phyloP scores from a whole-genome alignment of 2,888 invertebrate genomes.

The Autographa pulchrina region DNA sequence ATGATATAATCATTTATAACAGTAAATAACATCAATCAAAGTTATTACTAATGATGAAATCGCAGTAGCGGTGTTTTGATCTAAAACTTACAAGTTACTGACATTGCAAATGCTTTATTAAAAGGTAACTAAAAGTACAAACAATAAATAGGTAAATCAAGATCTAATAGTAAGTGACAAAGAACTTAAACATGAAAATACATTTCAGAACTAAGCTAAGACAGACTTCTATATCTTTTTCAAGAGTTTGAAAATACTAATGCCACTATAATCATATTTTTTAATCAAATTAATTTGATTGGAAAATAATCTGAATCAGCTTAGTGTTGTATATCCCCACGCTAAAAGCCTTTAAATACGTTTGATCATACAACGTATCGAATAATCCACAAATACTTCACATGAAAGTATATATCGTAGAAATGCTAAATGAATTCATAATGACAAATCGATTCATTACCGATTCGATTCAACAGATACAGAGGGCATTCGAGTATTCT shows the following conservation, averaged over 20 bases:
- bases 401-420: constrained; percentile 47
- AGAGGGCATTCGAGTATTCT: constrained; percentile 27
- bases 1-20: constrained; percentile 62
- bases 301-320: too few relatives aligned
- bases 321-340: neutral
- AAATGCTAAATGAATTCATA: constrained; percentile 51
- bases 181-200: neutral
- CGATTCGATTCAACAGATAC: constrained; percentile 55
- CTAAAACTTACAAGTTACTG: constrained; percentile 27
- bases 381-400: constrained; percentile 32
- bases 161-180: too few relatives aligned
- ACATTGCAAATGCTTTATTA: constrained; percentile 7
- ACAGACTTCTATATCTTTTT: too few relatives aligned
- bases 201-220: too few relatives aligned
- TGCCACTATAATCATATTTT: too few relatives aligned
- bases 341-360: neutral
- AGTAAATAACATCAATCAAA: constrained; percentile 56
- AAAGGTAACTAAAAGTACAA: neutral
- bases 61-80: constrained; percentile 56
- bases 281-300: too few relatives aligned
- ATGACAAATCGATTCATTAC: constrained; percentile 67
- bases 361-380: neutral
- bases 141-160: neutral
- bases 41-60: constrained; percentile 63
- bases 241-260: too few relatives aligned